Evolutionary conservation across 2,113 vertebrate species (phyloP), one percentile per base, ranked within the genome.

Genomic region (Hypomesus transpacificus): DNA sequence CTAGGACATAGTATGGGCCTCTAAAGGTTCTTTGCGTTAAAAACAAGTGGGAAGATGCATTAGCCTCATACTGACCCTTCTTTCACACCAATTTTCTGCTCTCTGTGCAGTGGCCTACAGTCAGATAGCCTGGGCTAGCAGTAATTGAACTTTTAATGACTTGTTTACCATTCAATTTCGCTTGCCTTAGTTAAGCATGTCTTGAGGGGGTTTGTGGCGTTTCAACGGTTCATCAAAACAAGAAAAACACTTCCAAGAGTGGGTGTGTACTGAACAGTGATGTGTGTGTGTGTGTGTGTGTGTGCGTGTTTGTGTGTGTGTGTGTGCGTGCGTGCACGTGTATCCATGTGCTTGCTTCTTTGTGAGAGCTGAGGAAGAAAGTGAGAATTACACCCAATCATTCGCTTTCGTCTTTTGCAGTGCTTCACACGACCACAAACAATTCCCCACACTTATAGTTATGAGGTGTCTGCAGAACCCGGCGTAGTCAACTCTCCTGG

Each of bases 81-180:
- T 14, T 24, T 31, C 22, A 62, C 60, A 28, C 22, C 22, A 62
- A 62, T 18, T 4, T 31, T 9, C 60, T 62, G 26, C 14, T 14
- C 6, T 22, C 17, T 62, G 7, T 62, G 60, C 53, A 56, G 53
- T n/a, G 53, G 53, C 53, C 53, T 56, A 56, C 53, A 56, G 24
- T 62, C 60, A 31, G 60, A 62, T 26, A 4, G 59, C 59, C 59
- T 8, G 16, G 7, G 31, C 31, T 18, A 6, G 21, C 62, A 11
- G 62, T 64, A 64, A 34, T 64, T 64, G 26, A 64, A 64, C 61
- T 64, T 64, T 39, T 39, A 64, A 64, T 64, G 62, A 31, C 62
- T 46, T 65, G 8, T 65, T 65, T n/a, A 46, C 13, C 17, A 18
- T 65, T 46, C n/a, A 20, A 34, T 46, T 11, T 14, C 1, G 46